phyloP scores from a whole-genome alignment of 2,888 invertebrate genomes.

The Orthonevra nobilis region DNA sequence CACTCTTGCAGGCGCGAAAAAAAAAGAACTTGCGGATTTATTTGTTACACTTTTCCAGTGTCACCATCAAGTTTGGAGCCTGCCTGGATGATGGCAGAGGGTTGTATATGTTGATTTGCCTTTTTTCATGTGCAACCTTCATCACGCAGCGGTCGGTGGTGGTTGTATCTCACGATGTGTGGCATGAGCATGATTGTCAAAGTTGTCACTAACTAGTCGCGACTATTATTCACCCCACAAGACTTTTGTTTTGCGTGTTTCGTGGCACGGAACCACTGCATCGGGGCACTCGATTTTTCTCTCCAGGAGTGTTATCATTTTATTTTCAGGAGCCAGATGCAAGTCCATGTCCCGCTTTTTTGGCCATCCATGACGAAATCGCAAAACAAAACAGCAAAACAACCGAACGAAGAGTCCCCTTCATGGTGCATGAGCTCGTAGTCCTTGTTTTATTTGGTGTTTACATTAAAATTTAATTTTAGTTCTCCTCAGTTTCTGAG shows the following conservation, averaged over 20 bases:
- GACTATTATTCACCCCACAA: conserved; percentile 45
- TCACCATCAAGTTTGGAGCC: not conserved
- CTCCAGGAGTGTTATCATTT: conserved; percentile 15
- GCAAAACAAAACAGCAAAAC: conserved; percentile 20
- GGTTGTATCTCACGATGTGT: too few species aligned
- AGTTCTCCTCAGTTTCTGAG: conserved; percentile 43
- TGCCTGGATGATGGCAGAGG: not conserved
- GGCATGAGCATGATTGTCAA: conserved; percentile 54
- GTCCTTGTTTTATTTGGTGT: conserved; percentile 47
- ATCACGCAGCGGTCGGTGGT: conserved; percentile 25
- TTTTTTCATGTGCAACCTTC: conserved; percentile 30
- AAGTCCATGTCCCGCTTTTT: conserved; percentile 2
- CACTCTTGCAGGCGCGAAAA: conserved; percentile 31
- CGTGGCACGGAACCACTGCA: conserved; percentile 10
- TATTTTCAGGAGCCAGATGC: not conserved
- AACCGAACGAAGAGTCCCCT: conserved; percentile 26
- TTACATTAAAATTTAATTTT: conserved; percentile 67
- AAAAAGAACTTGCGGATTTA: conserved; percentile 52
- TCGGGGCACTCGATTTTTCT: not conserved
- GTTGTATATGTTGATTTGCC: too few species aligned
- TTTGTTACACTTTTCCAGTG: conserved; percentile 47
- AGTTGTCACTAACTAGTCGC: conserved; percentile 64
- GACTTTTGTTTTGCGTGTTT: not conserved
- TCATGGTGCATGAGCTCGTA: conserved; percentile 26
- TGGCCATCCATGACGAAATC: conserved; percentile 54